Conservation (phyloP, 2,888 invertebrate genomes). For the Drosophila meridiana region DNA sequence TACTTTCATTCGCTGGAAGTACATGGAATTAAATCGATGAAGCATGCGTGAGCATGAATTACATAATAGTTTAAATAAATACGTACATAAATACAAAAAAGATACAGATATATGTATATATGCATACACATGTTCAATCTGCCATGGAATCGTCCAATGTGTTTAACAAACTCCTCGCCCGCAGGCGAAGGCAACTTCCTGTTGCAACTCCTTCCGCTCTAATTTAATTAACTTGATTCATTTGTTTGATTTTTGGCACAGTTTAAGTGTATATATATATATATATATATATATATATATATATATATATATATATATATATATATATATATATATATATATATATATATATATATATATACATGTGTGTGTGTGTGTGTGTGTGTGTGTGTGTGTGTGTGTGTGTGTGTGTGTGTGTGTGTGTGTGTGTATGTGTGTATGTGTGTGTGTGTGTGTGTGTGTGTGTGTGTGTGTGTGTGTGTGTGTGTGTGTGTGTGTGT, state of each 20-base stretch:
- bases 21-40: constrained; percentile 60
- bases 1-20: constrained; percentile 62
- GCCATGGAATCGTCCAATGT: constrained; percentile 29
- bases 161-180: constrained; percentile 25
- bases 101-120: background rate
- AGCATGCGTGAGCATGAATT: constrained; percentile 44
- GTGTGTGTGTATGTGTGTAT: background rate
- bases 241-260: constrained; percentile 64
- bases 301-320: constrained; percentile 4
- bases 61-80: constrained; percentile 59
- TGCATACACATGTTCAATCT: background rate
- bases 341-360: too few species aligned
- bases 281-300: constrained; percentile 12
- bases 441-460: background rate
- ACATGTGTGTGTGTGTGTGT: too few species aligned
- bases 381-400: too few species aligned
- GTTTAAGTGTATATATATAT: constrained; percentile 12
- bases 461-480: background rate
- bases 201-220: background rate
- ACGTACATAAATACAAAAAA: constrained; percentile 41
- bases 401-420: background rate
- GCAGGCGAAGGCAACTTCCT: background rate
- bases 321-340: constrained; percentile 1
- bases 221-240: constrained; percentile 31
- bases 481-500: too few species aligned